Conservation (phyloP, 2,888 invertebrate genomes). For the Drosophila prolongata region DNA sequence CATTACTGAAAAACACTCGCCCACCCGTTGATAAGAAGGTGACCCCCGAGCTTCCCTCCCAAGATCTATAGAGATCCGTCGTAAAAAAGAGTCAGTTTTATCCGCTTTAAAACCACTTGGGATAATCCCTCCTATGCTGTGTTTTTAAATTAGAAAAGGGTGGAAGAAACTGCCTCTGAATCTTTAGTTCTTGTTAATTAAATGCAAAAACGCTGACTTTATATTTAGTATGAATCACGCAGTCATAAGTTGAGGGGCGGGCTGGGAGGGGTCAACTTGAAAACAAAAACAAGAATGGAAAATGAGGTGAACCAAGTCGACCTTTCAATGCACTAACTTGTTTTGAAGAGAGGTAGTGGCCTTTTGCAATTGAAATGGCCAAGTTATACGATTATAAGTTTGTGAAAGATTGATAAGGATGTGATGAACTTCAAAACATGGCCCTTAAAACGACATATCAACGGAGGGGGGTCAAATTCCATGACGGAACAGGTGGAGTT, state of each 20-base stretch:
- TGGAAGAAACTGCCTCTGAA: background rate
- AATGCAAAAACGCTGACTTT: conserved; percentile 58
- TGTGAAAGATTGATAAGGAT: background rate
- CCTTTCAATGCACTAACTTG: conserved; percentile 46
- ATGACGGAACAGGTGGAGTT: conserved; percentile 22
- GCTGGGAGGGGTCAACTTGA: conserved; percentile 51
- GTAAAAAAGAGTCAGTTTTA: background rate
- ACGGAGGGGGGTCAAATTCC: conserved; percentile 1
- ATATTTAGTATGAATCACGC: conserved; percentile 70
- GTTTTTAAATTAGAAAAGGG: background rate
- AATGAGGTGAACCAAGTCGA: conserved; percentile 25
- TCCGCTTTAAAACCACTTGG: background rate
- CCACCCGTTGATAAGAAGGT: conserved; percentile 15
- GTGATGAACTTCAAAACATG: no score
- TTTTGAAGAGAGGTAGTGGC: rapidly evolving
- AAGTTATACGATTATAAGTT: background rate
- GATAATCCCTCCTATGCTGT: background rate
- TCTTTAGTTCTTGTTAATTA: conserved; percentile 15
- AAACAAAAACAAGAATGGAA: conserved; percentile 54
- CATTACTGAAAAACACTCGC: conserved; percentile 29
- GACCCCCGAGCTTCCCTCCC: background rate
- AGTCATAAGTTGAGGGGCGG: conserved; percentile 19
- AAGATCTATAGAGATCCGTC: background rate
- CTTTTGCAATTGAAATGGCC: no score
- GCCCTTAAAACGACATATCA: background rate